Conservation (phyloP, 1,140 invertebrate genomes). For the Phthorimaea operculella region DNA sequence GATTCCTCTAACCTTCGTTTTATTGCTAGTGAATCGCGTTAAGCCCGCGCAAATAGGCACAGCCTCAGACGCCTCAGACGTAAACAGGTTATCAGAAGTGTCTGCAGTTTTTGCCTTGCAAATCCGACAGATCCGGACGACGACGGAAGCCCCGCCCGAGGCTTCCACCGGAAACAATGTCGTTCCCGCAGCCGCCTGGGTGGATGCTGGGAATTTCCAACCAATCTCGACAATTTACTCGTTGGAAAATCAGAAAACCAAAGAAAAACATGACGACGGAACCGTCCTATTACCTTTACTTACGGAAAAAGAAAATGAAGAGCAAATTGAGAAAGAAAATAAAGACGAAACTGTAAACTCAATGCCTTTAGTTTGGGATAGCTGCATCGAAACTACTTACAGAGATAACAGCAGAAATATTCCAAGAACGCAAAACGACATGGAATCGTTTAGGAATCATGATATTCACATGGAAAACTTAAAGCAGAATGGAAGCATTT, state of each 20-base stretch:
- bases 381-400: constrained; percentile 43
- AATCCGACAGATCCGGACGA: constrained; percentile 41
- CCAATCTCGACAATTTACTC: constrained; percentile 51
- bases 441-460: constrained; percentile 27
- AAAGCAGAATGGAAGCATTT: constrained; percentile 24
- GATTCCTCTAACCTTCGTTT: constrained; percentile 31
- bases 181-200: constrained; percentile 29
- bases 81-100: constrained; percentile 36
- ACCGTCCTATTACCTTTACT: constrained; percentile 32
- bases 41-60: constrained; percentile 26
- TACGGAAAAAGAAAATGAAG: constrained; percentile 23
- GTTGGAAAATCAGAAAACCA: constrained; percentile 33
- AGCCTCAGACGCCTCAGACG: constrained; percentile 20
- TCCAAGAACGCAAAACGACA: constrained; percentile 20
- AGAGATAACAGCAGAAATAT: constrained; percentile 25
- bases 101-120: constrained; percentile 42
- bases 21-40: constrained; percentile 40
- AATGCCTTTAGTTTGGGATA: constrained; percentile 45
- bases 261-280: constrained; percentile 34
- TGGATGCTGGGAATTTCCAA: constrained; percentile 42
- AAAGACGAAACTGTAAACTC: constrained; percentile 18
- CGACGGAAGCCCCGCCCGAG: constrained; percentile 43
- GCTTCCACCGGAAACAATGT: constrained; percentile 53
- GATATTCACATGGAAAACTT: constrained; percentile 17
- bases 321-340: constrained; percentile 14